These are phyloP conservation scores for Magallana nippona DNA, from an alignment of 2,888 invertebrate species.

Conservation along the genomic window DNA sequence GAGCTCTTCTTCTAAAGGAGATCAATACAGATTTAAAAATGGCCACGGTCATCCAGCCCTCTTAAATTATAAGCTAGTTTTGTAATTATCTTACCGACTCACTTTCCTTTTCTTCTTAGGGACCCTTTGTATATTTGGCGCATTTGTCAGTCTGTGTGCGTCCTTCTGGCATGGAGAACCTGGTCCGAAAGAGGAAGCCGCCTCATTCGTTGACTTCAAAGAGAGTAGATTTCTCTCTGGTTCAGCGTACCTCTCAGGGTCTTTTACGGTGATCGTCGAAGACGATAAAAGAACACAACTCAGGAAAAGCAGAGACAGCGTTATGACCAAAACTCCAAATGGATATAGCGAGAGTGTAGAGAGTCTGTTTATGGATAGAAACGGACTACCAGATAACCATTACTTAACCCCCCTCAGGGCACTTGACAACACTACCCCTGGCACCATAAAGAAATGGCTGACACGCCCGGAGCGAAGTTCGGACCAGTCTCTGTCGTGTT, in stretches of 20 bases:
- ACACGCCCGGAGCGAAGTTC: not conserved
- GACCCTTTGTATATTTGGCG: not conserved
- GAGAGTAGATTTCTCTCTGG: constrained; percentile 35
- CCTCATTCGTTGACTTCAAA: constrained; percentile 19
- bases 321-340: not conserved
- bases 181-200: not conserved
- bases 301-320: not conserved
- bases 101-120: not conserved
- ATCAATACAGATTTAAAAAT: no score
- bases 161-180: not conserved
- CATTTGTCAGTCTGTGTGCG: not conserved
- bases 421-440: not conserved
- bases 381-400: not conserved
- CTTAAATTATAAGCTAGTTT: no score
- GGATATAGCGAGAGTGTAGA: not conserved
- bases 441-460: not conserved
- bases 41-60: no score
- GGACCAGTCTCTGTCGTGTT: not conserved
- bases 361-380: constrained; percentile 8
- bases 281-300: not conserved
- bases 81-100: no score
- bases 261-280: not conserved
- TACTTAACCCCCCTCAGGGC: not conserved
- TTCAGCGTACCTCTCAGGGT: constrained; percentile 22
- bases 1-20: no score